Evolutionary conservation across 2,888 invertebrate genomes (phyloP).

Genomic region (Ischnus inquisitorius): DNA sequence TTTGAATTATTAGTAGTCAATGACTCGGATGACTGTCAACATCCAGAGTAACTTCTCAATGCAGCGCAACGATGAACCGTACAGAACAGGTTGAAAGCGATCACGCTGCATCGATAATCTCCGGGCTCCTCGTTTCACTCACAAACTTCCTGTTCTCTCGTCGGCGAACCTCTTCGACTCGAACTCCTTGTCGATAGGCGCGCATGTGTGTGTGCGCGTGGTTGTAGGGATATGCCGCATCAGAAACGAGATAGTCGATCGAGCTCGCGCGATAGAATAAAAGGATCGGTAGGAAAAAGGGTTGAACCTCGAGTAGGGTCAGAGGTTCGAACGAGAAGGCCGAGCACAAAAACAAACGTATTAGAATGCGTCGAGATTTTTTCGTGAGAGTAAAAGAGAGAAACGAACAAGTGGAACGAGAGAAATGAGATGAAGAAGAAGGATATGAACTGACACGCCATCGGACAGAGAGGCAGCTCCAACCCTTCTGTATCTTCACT

Average conservation of each 20-base stretch:
- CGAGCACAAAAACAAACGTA: constrained; percentile 64
- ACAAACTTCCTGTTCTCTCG: constrained; percentile 21
- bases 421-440: constrained; percentile 21
- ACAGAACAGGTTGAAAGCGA: constrained; percentile 56
- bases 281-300: constrained; percentile 63
- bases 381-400: constrained; percentile 16
- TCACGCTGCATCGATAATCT: constrained; percentile 61
- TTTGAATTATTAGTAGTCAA: constrained; percentile 65
- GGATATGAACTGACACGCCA: constrained; percentile 54
- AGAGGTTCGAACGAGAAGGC: constrained; percentile 46
- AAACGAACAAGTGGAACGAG: background rate
- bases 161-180: constrained; percentile 36
- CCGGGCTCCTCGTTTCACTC: constrained; percentile 55
- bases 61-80: constrained; percentile 44
- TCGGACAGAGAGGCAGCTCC: constrained; percentile 15
- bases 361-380: constrained; percentile 41
- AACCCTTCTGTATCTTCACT: constrained; percentile 24
- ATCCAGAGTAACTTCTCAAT: constrained; percentile 64
- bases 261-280: constrained; percentile 44
- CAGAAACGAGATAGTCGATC: constrained; percentile 53
- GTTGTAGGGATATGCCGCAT: constrained; percentile 32
- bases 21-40: constrained; percentile 61
- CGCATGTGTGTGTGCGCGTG: constrained; percentile 35
- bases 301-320: constrained; percentile 50
- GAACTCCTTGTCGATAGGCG: constrained; percentile 10